A percentile compares a stretch with the other conserved stretches of the same genome.
phyloP scores from a whole-genome alignment of 1,140 invertebrate species.

The Centruroides vittatus region DNA sequence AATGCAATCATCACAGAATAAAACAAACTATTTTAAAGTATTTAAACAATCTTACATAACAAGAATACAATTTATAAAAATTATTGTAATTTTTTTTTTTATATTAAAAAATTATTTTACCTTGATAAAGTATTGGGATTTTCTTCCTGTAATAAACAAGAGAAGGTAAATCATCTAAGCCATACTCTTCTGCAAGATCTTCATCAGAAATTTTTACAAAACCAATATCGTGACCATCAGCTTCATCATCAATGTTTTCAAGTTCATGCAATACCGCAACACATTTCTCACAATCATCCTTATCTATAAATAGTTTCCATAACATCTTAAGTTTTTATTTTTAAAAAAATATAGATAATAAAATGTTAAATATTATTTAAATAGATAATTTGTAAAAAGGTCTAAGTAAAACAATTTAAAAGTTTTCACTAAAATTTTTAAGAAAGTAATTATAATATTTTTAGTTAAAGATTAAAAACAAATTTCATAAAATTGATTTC shows the following conservation, averaged over 20 bases:
- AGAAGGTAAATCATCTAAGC: conserved; percentile 62
- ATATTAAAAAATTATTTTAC: conserved; percentile 37
- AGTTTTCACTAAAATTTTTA: too few species aligned
- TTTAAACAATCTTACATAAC: not conserved
- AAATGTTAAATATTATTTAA: too few species aligned
- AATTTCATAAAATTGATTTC: too few species aligned
- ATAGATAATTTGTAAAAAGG: too few species aligned
- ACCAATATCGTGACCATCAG: conserved; percentile 84
- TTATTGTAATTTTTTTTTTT: not conserved
- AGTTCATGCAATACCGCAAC: conserved; percentile 70
- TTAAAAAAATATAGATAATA: too few species aligned
- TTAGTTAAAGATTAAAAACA: too few species aligned
- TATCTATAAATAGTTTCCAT: conserved; percentile 43
- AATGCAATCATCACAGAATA: too few species aligned
- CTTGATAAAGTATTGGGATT: conserved; percentile 87
- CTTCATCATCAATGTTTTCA: conserved; percentile 90
- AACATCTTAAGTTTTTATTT: too few species aligned
- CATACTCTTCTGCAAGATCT: conserved; percentile 74
- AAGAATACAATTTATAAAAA: not conserved
- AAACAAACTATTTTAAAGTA: not conserved
- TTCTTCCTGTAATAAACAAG: conserved; percentile 87
- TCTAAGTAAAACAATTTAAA: too few species aligned
- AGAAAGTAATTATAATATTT: too few species aligned
- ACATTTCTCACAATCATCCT: conserved; percentile 81
- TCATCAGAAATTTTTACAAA: conserved; percentile 91